Base-by-base conservation (phyloP, 1,140 invertebrate genomes). In the Achroia grisella region DNA sequence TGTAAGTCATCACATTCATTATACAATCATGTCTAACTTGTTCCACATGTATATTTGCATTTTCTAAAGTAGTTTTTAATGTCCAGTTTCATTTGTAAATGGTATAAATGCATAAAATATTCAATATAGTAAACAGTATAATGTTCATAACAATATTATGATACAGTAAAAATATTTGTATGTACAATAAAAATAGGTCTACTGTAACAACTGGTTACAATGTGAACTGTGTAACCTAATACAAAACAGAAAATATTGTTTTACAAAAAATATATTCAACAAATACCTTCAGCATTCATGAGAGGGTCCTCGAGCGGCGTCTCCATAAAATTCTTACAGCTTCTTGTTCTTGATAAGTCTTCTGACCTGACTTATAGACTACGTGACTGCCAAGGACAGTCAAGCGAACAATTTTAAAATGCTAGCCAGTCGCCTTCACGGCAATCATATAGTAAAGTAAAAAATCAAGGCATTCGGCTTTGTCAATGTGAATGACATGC, bases 341-440 rank as follows among this genome's bases (percentile, higher is more conserved):
- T 72, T 79, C 81, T 47, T 66, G 76, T 34, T 77, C 73, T 79
- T 85, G 80, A 72, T 81, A 81, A 82, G 76, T 86, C 84, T 86
- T 86, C 79, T 63, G 83, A 86, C 84, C 86, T 87, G 82, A 87
- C 84, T 86, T 86, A 86, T 83, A 81, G 61, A 82, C 81, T 86
- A 84, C 68, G 71, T 79, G 81, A 87, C 79, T 81, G 83, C 79
- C 78, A 66, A 72, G 72, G 75, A 85, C 84, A 83, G 83, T 86
- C 78, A 86, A 86, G 73, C 68, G 77, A 82, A 81, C 71, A 82
- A 76, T 76, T 85, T 85, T 74, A 82, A 83, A 85, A 80, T 75
- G 67, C 81, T 83, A 82, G 77, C 75, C 65, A 53, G 61, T 52
- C 53, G 71, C 76, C 68, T 56, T 65, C 48, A 58, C 48, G 62